Evolutionary conservation across 2,888 invertebrate species (phyloP).

Genomic region (Hydraecia micacea): DNA sequence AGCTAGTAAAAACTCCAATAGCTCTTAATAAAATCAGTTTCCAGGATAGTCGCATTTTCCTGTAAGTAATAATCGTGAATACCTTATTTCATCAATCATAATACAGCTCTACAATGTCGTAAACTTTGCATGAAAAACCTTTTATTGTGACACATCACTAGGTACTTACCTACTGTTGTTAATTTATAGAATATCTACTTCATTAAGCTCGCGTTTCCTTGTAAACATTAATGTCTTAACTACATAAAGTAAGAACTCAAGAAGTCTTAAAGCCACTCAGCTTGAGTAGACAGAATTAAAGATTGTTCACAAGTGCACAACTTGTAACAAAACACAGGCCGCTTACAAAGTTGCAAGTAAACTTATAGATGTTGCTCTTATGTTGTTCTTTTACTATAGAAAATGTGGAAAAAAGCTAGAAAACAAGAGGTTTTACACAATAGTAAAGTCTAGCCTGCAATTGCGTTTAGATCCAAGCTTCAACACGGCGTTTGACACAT

Average conservation of each 20-base stretch:
- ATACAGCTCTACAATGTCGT: background rate
- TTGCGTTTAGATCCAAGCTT: background rate
- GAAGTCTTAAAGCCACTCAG: background rate
- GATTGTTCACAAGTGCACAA: background rate
- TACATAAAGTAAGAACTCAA: background rate
- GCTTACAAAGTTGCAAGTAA: background rate
- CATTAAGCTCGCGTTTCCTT: background rate
- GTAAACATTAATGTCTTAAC: background rate
- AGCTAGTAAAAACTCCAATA: background rate
- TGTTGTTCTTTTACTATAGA: background rate
- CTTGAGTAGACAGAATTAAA: slow-evolving; percentile 1
- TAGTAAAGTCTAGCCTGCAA: background rate
- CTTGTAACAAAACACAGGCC: slow-evolving; percentile 7
- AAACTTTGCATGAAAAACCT: background rate
- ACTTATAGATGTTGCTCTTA: background rate
- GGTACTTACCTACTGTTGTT: background rate
- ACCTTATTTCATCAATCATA: background rate
- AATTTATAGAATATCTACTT: background rate
- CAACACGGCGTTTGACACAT: background rate
- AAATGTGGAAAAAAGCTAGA: background rate
- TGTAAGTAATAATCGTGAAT: background rate
- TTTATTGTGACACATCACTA: background rate
- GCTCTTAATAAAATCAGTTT: background rate
- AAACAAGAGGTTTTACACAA: background rate
- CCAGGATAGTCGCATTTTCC: background rate